Evolutionary conservation across 2,113 vertebrate genomes (phyloP).

Genomic region (Blennius ocellaris): DNA sequence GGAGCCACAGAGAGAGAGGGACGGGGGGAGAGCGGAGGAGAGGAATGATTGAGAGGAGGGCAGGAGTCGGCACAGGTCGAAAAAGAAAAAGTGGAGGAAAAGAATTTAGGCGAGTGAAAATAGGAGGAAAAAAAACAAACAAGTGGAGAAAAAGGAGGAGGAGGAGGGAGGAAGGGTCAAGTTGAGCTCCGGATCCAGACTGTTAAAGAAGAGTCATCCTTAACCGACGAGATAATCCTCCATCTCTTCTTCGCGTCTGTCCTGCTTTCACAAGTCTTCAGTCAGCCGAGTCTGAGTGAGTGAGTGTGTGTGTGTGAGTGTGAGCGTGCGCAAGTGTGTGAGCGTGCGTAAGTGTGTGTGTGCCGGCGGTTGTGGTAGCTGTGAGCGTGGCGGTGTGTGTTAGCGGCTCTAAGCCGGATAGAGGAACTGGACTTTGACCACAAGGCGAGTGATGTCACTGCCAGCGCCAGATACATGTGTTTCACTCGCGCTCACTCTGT

Average conservation of each 20-base stretch:
- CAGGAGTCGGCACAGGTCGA: not conserved
- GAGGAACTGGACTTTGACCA: conserved; percentile 87
- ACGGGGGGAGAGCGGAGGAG: not conserved
- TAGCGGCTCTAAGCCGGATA: conserved; percentile 75
- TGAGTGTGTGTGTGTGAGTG: conserved; percentile 29
- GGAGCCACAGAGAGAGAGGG: not conserved
- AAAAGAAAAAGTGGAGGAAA: not conserved
- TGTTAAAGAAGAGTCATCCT: conserved; percentile 61
- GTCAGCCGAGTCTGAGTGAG: not conserved
- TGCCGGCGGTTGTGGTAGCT: conserved; percentile 38
- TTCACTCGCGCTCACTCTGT: conserved; percentile 31
- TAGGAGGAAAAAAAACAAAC: not conserved
- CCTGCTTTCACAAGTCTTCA: conserved; percentile 27
- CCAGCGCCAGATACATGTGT: conserved; percentile 71
- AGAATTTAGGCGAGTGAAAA: not conserved
- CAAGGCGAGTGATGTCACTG: conserved; percentile 83
- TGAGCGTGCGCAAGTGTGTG: too few species aligned
- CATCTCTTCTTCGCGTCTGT: conserved; percentile 32
- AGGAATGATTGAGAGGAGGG: not conserved
- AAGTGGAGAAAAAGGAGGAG: too few species aligned
- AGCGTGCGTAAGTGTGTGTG: conserved; percentile 26
- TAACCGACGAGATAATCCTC: conserved; percentile 66
- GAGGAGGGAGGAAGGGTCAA: conserved; percentile 4
- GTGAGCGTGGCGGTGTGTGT: conserved; percentile 49
- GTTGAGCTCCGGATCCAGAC: conserved; percentile 42